Percentiles rank a stretch among this genome's conserved stretches.
Evolutionary conservation across 2,888 invertebrate genomes (phyloP).

Genomic region (Rugalucina vietnamica): DNA sequence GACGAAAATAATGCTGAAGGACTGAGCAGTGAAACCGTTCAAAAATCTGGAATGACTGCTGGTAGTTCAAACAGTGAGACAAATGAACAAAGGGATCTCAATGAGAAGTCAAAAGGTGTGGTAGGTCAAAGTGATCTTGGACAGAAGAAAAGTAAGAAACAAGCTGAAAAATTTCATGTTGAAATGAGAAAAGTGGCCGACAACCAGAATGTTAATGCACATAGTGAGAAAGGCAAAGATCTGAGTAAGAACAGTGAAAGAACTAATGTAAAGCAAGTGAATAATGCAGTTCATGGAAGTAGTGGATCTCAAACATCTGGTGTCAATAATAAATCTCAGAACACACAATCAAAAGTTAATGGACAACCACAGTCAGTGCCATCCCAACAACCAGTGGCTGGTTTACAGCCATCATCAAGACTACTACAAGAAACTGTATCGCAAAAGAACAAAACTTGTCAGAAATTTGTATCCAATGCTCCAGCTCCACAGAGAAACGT

Average conservation of each 20-base stretch:
- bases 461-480: slow-evolving; percentile 56
- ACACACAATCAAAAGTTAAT: neutral
- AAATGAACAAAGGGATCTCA: neutral
- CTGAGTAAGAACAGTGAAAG: neutral
- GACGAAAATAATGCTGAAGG: neutral
- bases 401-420: slow-evolving; percentile 34
- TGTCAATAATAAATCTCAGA: neutral
- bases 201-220: neutral
- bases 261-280: neutral
- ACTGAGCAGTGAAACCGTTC: too few species aligned
- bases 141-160: neutral
- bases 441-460: slow-evolving; percentile 53
- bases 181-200: slow-evolving; percentile 2
- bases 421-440: slow-evolving; percentile 59
- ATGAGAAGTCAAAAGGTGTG: neutral
- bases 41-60: neutral
- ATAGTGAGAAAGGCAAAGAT: slow-evolving; percentile 17
- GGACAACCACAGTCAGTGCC: neutral
- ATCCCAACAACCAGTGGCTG: neutral
- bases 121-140: neutral
- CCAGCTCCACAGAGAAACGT: neutral
- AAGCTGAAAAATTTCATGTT: neutral
- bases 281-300: neutral
- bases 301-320: neutral
- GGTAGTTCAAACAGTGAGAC: neutral